Percentiles rank a stretch among this genome's conserved stretches.
These are phyloP conservation scores for Fregata magnificens DNA, from an alignment of 2,113 vertebrate species.

Conservation along the genomic window DNA sequence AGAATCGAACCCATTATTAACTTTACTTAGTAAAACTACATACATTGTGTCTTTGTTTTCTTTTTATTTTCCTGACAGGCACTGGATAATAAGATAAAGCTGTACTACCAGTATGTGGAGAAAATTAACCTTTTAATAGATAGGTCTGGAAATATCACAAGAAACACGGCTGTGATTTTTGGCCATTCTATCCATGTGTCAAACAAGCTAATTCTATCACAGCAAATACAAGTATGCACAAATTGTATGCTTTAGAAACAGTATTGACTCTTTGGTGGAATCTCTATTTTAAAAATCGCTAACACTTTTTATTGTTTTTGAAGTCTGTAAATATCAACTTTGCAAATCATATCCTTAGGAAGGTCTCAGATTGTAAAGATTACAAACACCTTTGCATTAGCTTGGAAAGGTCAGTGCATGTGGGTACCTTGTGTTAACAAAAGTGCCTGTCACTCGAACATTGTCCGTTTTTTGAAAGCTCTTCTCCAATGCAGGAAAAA, in stretches of 20 bases:
- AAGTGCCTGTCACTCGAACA: neutral
- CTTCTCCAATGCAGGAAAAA: neutral
- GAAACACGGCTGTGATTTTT: neutral
- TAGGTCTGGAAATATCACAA: neutral
- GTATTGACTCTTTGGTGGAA: neutral
- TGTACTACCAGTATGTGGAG: neutral
- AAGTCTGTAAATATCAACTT: conserved; percentile 41
- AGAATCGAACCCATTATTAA: neutral
- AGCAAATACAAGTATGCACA: neutral
- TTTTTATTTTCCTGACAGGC: neutral
- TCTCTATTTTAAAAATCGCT: conserved; percentile 14
- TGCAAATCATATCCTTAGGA: conserved; percentile 12
- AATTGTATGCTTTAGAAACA: neutral
- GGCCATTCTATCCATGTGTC: neutral
- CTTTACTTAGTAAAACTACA: neutral
- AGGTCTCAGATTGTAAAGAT: neutral
- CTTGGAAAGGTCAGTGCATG: conserved; percentile 24
- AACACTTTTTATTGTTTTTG: conserved; percentile 2
- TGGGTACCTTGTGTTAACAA: conserved; percentile 10
- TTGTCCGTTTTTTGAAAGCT: neutral
- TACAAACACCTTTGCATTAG: conserved; percentile 17
- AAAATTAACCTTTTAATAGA: neutral
- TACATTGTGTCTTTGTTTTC: neutral
- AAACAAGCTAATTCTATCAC: neutral
- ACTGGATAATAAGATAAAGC: neutral